Evolutionary conservation across 1,140 invertebrate genomes (phyloP), one percentile per base, ranked within the genome.

Genomic region (Lucilia cuprina): DNA sequence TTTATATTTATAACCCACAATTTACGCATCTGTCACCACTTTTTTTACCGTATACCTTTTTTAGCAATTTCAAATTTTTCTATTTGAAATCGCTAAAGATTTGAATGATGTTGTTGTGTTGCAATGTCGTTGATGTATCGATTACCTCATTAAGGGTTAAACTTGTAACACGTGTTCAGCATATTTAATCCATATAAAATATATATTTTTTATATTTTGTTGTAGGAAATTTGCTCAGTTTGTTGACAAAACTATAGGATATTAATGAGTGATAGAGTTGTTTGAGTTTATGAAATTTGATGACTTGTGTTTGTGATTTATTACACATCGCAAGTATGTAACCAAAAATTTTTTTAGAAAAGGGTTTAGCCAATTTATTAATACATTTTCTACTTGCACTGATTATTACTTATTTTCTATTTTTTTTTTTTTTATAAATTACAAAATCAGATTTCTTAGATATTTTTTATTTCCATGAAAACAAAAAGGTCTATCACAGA

Each of bases 61-160:
- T 13, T 41, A 41, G 41, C 41, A 41, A 5, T 41, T 41, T 41
- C 41, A 70, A 19, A 70, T 21, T 21, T n/a, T 70, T n/a, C 19
- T 21, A 8, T 70, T n/a, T 55, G 17, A 70, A 21, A 19, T 21
- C n/a, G 9, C 19, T 10, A 70, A 70, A 21, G 5, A 70, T 21
- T 7, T 10, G 65, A 19, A 70, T 19, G 65, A 70, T 70, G 65
- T 70, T 70, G n/a, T 12, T 21, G n/a, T 70, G n/a, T 21, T 70
- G 65, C 10, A 21, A n/a, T 70, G 17, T 17, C n/a, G 65, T 70
- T 70, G 65, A 70, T 70, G 65, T 70, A 70, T 70, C 65, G 65
- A 70, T 70, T 70, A 70, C 65, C 65, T 70, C 65, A 70, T 70
- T 70, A 21, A 70, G 65, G 65, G 65, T 70, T 70, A 70, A 70